phyloP scores from a whole-genome alignment of 1,140 invertebrate species.

The Drosophila miranda region DNA sequence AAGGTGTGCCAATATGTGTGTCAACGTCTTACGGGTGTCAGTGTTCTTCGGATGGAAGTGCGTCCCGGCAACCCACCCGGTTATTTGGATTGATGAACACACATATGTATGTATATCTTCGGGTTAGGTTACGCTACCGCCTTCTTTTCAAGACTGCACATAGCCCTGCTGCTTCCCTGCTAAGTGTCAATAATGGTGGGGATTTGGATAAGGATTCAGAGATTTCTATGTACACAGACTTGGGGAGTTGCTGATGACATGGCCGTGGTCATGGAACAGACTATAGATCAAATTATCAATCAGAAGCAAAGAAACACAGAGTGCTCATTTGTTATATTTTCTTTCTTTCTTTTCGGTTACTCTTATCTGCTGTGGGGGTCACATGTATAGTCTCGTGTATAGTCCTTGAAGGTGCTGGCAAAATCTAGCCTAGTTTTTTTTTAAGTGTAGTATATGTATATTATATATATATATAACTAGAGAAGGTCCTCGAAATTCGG shows the following conservation, averaged over 20 bases:
- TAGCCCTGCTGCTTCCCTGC: too few relatives aligned
- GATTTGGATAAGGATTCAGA: constrained; percentile 6
- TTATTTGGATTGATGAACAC: too few relatives aligned
- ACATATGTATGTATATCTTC: too few relatives aligned
- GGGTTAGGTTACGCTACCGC: too few relatives aligned
- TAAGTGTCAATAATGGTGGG: too few relatives aligned
- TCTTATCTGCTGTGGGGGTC: constrained; percentile 6
- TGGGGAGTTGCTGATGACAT: not conserved
- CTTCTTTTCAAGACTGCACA: too few relatives aligned
- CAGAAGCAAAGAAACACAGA: too few relatives aligned
- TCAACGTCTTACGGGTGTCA: too few relatives aligned
- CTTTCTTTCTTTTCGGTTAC: constrained; percentile 1
- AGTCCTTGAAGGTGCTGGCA: constrained; percentile 24
- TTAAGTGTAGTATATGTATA: constrained; percentile 27
- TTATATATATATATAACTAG: constrained; percentile 60
- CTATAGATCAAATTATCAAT: not conserved
- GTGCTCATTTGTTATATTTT: constrained; percentile 5
- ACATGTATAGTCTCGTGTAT: too few relatives aligned
- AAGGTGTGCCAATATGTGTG: too few relatives aligned
- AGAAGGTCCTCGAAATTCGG: constrained; percentile 15
- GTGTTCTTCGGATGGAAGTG: too few relatives aligned
- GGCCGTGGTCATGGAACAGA: constrained; percentile 1
- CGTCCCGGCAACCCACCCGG: too few relatives aligned
- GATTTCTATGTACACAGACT: constrained; percentile 33
- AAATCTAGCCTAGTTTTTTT: constrained; percentile 27